A percentile compares a stretch with the other conserved stretches of the same genome.
These are phyloP conservation scores for Elanoides forficatus DNA, from an alignment of 2,113 vertebrate genomes.

Conservation along the genomic window DNA sequence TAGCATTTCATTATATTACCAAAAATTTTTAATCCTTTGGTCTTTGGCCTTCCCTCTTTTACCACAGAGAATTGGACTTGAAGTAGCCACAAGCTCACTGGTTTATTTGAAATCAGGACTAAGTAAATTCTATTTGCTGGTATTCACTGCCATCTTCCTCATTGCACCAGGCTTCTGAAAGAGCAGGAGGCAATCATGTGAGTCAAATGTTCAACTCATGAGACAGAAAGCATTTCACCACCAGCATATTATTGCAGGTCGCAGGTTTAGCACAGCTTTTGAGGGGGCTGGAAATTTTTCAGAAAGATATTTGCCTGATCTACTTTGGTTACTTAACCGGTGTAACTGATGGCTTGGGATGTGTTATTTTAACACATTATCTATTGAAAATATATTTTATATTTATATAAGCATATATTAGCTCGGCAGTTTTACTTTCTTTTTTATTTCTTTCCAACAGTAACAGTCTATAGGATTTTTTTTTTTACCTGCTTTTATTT, in stretches of 20 bases:
- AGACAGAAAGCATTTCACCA: neutral
- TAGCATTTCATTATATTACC: neutral
- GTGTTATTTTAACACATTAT: neutral
- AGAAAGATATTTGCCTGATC: neutral
- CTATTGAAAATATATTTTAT: neutral
- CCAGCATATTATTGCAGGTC: neutral
- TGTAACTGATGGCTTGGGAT: neutral
- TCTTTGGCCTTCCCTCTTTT: neutral
- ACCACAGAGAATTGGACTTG: neutral
- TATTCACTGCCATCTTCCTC: neutral
- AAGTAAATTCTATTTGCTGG: neutral
- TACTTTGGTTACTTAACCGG: neutral
- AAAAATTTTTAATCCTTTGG: neutral
- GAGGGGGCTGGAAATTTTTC: neutral
- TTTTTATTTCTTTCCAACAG: neutral
- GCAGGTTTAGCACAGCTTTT: neutral
- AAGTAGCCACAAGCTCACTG: neutral
- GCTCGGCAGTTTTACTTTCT: neutral
- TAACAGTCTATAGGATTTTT: neutral
- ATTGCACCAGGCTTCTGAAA: neutral
- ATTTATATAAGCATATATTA: neutral
- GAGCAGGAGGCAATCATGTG: neutral
- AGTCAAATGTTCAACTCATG: neutral
- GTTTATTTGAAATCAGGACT: neutral
- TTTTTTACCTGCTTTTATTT: neutral